phyloP scores from a whole-genome alignment of 2,797 vertebrate genomes.

The Cygnus olor region DNA sequence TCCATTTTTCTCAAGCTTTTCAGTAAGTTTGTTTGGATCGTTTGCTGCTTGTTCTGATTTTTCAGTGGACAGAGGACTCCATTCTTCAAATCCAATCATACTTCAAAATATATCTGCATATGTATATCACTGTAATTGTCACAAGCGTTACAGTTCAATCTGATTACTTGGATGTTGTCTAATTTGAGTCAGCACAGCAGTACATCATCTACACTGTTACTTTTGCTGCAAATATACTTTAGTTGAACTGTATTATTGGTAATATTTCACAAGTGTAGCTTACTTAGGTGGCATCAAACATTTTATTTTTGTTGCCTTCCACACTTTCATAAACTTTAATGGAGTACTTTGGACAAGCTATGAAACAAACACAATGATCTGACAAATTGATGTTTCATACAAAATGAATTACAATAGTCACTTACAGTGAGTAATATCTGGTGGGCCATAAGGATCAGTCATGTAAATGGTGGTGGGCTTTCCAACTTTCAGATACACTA shows the following conservation, averaged over 20 bases:
- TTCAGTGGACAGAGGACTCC: not conserved
- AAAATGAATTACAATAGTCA: slow-evolving; percentile 45
- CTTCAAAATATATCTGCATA: slow-evolving; percentile 8
- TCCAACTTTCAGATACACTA: slow-evolving; percentile 95
- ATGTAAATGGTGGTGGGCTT: slow-evolving; percentile 96
- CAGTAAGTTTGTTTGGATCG: not conserved
- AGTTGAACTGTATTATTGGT: not conserved
- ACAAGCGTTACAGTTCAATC: not conserved
- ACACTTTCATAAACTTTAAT: slow-evolving; percentile 22
- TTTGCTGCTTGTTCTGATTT: not conserved
- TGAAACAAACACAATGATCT: not conserved
- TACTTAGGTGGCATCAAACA: not conserved
- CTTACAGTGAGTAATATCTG: slow-evolving; percentile 97
- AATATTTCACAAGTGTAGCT: not conserved
- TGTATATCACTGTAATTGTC: not conserved
- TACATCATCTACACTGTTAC: not conserved
- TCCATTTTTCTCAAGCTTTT: not conserved
- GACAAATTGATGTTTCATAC: not conserved
- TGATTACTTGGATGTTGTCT: not conserved
- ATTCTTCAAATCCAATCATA: not conserved
- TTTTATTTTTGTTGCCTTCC: not conserved
- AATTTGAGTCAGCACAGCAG: not conserved
- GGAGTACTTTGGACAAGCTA: not conserved
- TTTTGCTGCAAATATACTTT: not conserved
- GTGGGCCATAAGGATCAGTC: slow-evolving; percentile 94